Evolutionary conservation across 2,797 vertebrate species (phyloP), one percentile per base, ranked within the genome.

Genomic region (Neomorphus geoffroyi): DNA sequence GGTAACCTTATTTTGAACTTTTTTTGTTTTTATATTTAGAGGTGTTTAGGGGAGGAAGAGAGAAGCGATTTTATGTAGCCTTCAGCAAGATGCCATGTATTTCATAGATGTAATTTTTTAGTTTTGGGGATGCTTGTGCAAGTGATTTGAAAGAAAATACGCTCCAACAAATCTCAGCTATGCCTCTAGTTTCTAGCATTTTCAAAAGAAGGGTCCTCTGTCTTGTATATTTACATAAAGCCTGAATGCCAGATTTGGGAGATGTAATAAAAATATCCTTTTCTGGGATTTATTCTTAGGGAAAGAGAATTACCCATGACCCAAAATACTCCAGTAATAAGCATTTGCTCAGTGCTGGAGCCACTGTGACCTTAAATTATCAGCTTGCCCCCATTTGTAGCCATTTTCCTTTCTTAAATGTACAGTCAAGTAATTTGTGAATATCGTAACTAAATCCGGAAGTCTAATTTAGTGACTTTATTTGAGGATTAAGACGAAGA

Each of bases 381-480:
- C 88, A 88, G 69, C 66, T 92, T 94, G 39, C 64, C 78, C 80
- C 94, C 58, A 56, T 91, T 96, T 93, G 78, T 70, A 95, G 83
- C 50, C 78, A 67, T 61, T 80, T 88, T 95, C 46, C 78, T 67
- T 72, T 62, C 71, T 87, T 87, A 96, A 94, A 80, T 80, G 60
- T 51, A 71, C 74, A 82, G 82, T 82, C 90, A 92, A 94, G 91
- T 87, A 18, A 75, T 89, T 79, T 91, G 83, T 92, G 96, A 97
- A 96, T 94, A 96, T 88, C 90, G 94, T 91, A 95, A 94, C 94
- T 96, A 94, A 93, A 94, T 96, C 80, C 95, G 91, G 79, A 94
- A 94, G 80, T 78, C 78, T 89, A 94, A 93, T 95, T 97, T 88
- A 89, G 92, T 84, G 79, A 82, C 80, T 95, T 66, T 92, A 62